Conservation (phyloP, 30 jellyfish, hydroid and myxozoan species). For the Cassiopea andromeda region DNA sequence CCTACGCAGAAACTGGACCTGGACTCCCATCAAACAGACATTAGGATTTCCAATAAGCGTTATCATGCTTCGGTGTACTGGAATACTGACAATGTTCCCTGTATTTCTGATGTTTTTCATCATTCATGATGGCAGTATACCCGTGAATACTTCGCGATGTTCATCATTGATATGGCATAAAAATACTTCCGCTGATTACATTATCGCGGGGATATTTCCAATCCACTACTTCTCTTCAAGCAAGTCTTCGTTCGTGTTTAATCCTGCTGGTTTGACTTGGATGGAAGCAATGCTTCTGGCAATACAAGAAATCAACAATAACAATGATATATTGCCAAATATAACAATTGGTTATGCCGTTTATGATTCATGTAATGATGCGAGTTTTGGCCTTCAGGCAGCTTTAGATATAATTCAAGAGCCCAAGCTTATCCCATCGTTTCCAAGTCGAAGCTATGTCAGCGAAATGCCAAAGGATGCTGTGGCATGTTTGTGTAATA, state of each 20-base stretch:
- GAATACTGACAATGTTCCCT: neutral
- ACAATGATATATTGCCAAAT: slow-evolving; percentile 56
- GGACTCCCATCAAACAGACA: neutral
- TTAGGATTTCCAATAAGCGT: too few species aligned
- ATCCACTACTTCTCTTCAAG: slow-evolving; percentile 74
- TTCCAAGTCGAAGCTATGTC: neutral
- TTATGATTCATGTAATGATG: slow-evolving; percentile 91
- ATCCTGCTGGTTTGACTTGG: slow-evolving; percentile 93
- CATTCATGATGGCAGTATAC: neutral
- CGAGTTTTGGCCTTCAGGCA: slow-evolving; percentile 79
- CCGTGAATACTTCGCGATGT: slow-evolving; percentile 4
- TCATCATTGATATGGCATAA: slow-evolving; percentile 42
- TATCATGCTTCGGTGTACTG: too few species aligned
- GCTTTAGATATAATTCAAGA: slow-evolving; percentile 77
- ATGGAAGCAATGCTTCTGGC: slow-evolving; percentile 92
- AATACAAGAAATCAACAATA: slow-evolving; percentile 83
- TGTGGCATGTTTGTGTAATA: slow-evolving; percentile 70
- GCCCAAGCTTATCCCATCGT: slow-evolving; percentile 55
- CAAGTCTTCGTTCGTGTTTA: slow-evolving; percentile 43
- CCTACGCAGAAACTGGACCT: neutral
- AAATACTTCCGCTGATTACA: slow-evolving; percentile 67
- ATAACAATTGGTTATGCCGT: slow-evolving; percentile 81
- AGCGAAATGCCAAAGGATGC: slow-evolving; percentile 21
- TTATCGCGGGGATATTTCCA: slow-evolving; percentile 91
- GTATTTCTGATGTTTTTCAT: neutral